Conservation (phyloP, 2,888 invertebrate species). For the Brenthis ino region DNA sequence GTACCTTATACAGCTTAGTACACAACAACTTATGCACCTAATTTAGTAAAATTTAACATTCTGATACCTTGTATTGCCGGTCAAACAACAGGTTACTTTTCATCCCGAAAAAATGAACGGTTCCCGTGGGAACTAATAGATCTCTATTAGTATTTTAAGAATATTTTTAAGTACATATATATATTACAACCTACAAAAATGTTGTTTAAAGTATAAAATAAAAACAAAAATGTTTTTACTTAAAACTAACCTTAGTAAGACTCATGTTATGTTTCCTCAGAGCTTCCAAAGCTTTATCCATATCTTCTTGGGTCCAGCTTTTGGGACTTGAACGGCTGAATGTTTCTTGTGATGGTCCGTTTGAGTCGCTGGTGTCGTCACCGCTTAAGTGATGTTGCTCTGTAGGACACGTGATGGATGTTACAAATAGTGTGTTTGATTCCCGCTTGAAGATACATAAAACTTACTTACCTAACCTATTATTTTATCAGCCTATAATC, state of each 20-base stretch:
- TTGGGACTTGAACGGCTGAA: conserved; percentile 84
- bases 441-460: too few relatives aligned
- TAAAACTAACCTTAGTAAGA: conserved; percentile 86
- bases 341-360: conserved; percentile 50
- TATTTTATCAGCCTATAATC: too few relatives aligned
- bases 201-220: background rate
- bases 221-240: background rate
- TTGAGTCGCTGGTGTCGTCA: conserved; percentile 72
- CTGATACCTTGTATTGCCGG: too few relatives aligned
- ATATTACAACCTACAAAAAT: background rate
- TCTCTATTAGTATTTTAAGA: too few relatives aligned
- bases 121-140: too few relatives aligned
- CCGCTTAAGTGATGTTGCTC: conserved; percentile 64
- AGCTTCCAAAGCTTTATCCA: conserved; percentile 94
- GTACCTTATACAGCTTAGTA: too few relatives aligned
- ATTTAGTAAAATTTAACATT: too few relatives aligned
- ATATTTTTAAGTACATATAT: background rate
- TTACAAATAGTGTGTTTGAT: too few relatives aligned
- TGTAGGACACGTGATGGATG: conserved; percentile 35
- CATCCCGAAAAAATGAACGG: too few relatives aligned
- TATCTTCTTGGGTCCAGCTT: conserved; percentile 94
- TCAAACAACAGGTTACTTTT: too few relatives aligned
- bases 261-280: conserved; percentile 94
- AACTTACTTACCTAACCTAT: too few relatives aligned
- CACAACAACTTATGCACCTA: too few relatives aligned